phyloP scores from a whole-genome alignment of 2,888 invertebrate species.

The Carcina quercana region DNA sequence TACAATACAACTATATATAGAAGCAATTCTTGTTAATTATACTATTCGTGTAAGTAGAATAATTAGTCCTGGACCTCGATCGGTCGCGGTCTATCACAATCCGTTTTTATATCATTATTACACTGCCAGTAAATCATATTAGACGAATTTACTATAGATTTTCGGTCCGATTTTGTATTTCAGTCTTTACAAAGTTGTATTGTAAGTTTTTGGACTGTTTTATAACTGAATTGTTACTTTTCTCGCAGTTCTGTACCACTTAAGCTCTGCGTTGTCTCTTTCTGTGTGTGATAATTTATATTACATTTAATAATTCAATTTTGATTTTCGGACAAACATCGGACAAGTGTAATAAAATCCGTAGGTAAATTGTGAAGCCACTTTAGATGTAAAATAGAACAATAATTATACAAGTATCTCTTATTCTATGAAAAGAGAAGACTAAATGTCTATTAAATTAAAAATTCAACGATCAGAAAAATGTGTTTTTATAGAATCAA shows the following conservation, averaged over 20 bases:
- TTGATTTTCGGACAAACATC: too few relatives aligned
- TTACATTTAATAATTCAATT: too few relatives aligned
- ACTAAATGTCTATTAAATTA: too few relatives aligned
- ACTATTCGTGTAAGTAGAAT: constrained; percentile 67
- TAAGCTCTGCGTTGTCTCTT: constrained; percentile 49
- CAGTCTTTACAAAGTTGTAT: constrained; percentile 62
- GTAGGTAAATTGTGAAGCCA: too few relatives aligned
- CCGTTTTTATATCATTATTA: constrained; percentile 54
- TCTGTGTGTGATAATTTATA: too few relatives aligned
- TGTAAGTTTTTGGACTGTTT: constrained; percentile 67
- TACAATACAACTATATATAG: constrained; percentile 57
- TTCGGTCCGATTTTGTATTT: constrained; percentile 72
- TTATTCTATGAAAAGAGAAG: too few relatives aligned
- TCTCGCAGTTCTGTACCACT: constrained; percentile 20
- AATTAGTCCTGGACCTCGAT: constrained; percentile 32
- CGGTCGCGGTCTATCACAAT: constrained; percentile 40
- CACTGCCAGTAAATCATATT: constrained; percentile 21
- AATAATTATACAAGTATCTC: too few relatives aligned
- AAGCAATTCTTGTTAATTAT: constrained; percentile 71
- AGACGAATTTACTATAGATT: constrained; percentile 61
- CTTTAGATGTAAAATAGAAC: too few relatives aligned
- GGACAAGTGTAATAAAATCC: too few relatives aligned
- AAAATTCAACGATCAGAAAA: too few relatives aligned
- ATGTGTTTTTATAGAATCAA: too few relatives aligned
- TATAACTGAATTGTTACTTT: constrained; percentile 32